A percentile compares a stretch with the other conserved stretches of the same genome.
Conservation (phyloP, 2,888 invertebrate genomes). For the Netelia melanura region DNA sequence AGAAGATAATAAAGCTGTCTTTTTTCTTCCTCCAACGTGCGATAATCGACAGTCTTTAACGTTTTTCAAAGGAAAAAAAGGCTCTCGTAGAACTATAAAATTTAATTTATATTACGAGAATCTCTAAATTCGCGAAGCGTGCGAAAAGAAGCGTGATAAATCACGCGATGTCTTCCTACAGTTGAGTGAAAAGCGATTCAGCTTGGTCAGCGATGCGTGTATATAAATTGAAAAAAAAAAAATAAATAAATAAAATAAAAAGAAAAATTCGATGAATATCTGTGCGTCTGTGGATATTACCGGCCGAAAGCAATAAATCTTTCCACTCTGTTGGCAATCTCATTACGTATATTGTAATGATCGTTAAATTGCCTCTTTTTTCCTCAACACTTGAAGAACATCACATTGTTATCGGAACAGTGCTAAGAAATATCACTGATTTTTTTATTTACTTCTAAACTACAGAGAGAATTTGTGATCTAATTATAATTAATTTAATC, state of each 20-base stretch:
- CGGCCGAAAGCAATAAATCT: background rate
- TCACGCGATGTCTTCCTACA: constrained; percentile 36
- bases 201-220: constrained; percentile 23
- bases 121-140: constrained; percentile 23
- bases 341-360: constrained; percentile 27
- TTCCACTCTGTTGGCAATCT: background rate
- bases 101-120: constrained; percentile 38
- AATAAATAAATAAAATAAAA: background rate
- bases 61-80: constrained; percentile 14
- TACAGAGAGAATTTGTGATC: too few relatives aligned
- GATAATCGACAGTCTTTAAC: too few relatives aligned
- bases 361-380: constrained; percentile 18
- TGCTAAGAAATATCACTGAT: too few relatives aligned
- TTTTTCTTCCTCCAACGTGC: too few relatives aligned
- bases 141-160: constrained; percentile 33
- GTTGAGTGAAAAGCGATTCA: constrained; percentile 42
- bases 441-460: too few relatives aligned
- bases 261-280: constrained; percentile 31
- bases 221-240: background rate
- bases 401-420: background rate
- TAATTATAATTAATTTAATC: too few relatives aligned
- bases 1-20: too few relatives aligned
- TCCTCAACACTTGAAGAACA: constrained; percentile 8
- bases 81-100: too few relatives aligned
- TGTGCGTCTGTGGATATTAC: background rate